Evolutionary conservation across 2,113 vertebrate genomes (phyloP).

Genomic region (Tyto alba): DNA sequence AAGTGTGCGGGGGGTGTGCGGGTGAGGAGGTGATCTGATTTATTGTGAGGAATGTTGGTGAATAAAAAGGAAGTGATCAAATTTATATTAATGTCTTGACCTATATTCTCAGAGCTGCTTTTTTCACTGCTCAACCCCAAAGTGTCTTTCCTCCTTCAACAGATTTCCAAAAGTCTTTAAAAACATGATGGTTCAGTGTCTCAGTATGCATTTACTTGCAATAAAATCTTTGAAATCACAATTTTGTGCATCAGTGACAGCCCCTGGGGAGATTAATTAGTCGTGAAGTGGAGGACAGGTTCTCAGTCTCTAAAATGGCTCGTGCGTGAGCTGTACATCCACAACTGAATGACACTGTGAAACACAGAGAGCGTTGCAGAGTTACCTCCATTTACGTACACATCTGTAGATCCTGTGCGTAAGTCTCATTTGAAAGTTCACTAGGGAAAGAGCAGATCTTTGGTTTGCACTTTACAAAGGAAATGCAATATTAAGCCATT

Average conservation of each 20-base stretch:
- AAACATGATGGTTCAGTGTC: not conserved
- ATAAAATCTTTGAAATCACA: constrained; percentile 1
- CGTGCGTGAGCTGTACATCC: not conserved
- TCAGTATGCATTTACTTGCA: not conserved
- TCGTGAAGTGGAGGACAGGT: not conserved
- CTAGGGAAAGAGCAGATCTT: not conserved
- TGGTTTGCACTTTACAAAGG: not conserved
- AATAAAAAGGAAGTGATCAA: constrained; percentile 84
- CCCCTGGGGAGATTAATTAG: not conserved
- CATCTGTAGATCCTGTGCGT: not conserved
- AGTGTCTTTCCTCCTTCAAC: constrained; percentile 45
- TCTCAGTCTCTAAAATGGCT: not conserved
- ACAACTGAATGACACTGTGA: not conserved
- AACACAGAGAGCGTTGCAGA: not conserved
- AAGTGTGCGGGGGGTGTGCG: constrained; percentile 29
- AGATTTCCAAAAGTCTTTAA: constrained; percentile 21
- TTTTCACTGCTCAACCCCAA: constrained; percentile 52
- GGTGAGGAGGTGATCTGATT: constrained; percentile 77
- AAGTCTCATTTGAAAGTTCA: not conserved
- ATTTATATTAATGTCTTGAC: constrained; percentile 84
- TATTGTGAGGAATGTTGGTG: constrained; percentile 82
- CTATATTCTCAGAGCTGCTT: constrained; percentile 71
- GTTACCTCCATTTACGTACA: not conserved
- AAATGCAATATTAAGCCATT: not conserved
- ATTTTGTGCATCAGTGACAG: not conserved